These are phyloP conservation scores for Perca schrenkii DNA, from an alignment of 2,113 vertebrate genomes.

Conservation along the genomic window DNA sequence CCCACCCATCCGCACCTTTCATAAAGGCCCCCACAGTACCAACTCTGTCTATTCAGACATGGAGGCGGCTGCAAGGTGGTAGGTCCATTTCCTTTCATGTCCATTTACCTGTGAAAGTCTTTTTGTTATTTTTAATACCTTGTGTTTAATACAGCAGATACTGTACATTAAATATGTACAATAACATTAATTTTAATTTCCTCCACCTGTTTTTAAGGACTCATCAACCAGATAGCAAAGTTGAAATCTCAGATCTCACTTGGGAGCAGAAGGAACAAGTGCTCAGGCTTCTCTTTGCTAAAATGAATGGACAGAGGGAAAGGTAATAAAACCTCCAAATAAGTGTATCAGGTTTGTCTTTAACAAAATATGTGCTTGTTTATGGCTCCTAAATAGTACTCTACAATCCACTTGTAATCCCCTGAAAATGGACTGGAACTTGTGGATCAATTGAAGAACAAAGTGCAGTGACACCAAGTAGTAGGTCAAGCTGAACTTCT, in stretches of 20 bases:
- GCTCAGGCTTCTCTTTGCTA: constrained; percentile 89
- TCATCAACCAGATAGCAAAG: constrained; percentile 75
- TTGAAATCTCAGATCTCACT: constrained; percentile 88
- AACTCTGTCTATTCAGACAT: constrained; percentile 88
- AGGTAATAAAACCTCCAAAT: constrained; percentile 75
- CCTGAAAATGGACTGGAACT: constrained; percentile 47
- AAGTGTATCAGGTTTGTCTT: constrained; percentile 41
- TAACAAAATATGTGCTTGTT: constrained; percentile 15
- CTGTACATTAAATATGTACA: background rate
- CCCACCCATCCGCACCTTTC: constrained; percentile 88
- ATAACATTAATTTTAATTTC: background rate
- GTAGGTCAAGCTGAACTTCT: constrained; percentile 57
- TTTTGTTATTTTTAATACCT: constrained; percentile 38
- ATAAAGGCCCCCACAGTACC: constrained; percentile 86
- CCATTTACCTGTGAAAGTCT: constrained; percentile 3
- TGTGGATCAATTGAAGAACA: constrained; percentile 52
- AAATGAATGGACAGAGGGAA: constrained; percentile 87
- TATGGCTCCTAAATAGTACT: constrained; percentile 28
- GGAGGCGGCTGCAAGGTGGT: constrained; percentile 87
- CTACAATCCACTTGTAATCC: constrained; percentile 47
- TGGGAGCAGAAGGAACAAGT: constrained; percentile 94
- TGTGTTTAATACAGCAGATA: background rate
- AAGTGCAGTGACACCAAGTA: constrained; percentile 60
- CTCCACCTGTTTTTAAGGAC: constrained; percentile 74
- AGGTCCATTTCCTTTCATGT: constrained; percentile 38